Percentiles rank a stretch among this genome's conserved stretches.
These are phyloP conservation scores for Mastomys coucha DNA, from an alignment of 2,113 vertebrate species.

Conservation along the genomic window DNA sequence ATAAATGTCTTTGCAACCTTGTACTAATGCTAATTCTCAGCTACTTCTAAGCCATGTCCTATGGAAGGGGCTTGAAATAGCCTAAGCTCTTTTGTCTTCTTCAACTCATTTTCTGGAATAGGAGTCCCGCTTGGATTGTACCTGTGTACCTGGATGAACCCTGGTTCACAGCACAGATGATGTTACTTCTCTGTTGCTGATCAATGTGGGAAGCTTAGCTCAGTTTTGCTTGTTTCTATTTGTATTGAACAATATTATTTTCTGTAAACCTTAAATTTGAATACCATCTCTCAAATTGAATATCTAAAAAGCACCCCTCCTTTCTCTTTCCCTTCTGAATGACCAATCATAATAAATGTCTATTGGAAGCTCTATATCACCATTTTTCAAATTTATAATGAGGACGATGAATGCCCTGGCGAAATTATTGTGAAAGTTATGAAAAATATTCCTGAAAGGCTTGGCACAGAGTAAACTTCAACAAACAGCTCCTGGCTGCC, in stretches of 20 bases:
- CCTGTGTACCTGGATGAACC: neutral
- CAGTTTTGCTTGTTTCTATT: neutral
- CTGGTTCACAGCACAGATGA: too few relatives aligned
- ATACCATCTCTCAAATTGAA: neutral
- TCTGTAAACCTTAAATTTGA: neutral
- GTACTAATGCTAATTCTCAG: neutral
- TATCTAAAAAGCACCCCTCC: neutral
- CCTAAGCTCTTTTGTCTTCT: neutral
- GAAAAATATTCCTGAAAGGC: neutral
- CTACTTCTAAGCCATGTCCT: neutral
- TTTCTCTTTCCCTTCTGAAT: neutral
- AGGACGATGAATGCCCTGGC: neutral
- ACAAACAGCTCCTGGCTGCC: slow-evolving; percentile 14
- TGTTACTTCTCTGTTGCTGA: neutral
- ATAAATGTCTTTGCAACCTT: neutral
- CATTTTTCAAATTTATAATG: neutral
- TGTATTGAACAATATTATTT: neutral
- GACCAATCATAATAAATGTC: neutral
- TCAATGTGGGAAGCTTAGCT: accelerated
- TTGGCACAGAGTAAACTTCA: neutral
- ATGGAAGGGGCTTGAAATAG: neutral
- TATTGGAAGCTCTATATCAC: neutral
- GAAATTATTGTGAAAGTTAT: neutral
- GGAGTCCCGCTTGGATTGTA: neutral
- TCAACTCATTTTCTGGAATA: neutral